phyloP scores from a whole-genome alignment of 2,113 vertebrate genomes.

The Cettia cetti region DNA sequence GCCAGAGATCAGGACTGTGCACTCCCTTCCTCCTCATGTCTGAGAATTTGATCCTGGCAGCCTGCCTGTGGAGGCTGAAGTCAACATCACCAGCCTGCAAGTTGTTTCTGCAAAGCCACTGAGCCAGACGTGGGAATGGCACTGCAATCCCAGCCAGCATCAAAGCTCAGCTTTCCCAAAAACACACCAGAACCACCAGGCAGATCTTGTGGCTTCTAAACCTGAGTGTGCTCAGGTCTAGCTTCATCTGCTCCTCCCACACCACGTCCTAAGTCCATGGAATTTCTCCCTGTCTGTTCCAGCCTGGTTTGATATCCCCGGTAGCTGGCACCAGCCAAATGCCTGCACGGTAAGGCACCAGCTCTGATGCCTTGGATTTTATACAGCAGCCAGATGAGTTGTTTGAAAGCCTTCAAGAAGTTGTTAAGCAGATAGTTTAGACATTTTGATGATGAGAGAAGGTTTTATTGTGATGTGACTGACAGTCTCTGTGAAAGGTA shows the following conservation, averaged over 20 bases:
- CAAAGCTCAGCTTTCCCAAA: background rate
- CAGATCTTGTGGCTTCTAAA: background rate
- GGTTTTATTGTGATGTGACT: slow-evolving; percentile 66
- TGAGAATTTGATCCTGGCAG: background rate
- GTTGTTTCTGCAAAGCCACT: background rate
- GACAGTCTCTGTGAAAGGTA: slow-evolving; percentile 59
- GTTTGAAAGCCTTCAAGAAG: slow-evolving; percentile 60
- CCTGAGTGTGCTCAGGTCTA: background rate
- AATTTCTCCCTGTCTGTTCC: background rate
- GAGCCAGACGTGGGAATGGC: background rate
- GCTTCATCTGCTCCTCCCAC: background rate
- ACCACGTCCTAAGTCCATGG: background rate
- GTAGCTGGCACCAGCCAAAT: background rate
- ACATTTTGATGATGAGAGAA: slow-evolving; percentile 39
- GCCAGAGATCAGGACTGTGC: background rate
- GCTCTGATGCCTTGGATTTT: background rate
- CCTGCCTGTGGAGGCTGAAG: background rate
- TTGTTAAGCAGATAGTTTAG: slow-evolving; percentile 54
- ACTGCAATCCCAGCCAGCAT: background rate
- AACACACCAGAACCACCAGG: background rate
- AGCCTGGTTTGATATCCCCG: background rate
- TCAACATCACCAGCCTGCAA: background rate
- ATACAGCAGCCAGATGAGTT: background rate
- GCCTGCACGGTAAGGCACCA: background rate
- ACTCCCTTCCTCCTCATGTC: background rate